Evolutionary conservation across 2,797 vertebrate species (phyloP), one percentile per base, ranked within the genome.

Genomic region (Sebastolobus alascanus): DNA sequence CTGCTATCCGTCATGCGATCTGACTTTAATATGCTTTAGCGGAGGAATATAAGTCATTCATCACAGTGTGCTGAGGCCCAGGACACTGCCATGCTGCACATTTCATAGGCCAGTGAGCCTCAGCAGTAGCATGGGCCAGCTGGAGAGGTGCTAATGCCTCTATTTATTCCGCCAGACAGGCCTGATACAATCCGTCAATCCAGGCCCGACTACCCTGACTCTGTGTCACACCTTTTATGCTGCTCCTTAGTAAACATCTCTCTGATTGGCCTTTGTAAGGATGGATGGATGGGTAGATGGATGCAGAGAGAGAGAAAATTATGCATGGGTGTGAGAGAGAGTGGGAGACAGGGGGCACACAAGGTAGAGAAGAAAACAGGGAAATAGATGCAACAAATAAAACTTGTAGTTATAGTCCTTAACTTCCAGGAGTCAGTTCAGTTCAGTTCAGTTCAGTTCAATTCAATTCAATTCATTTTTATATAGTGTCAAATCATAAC

Each of bases 1-100:
- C 80, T 80, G 70, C 85, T 89, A 94, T 96, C 91, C 79, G 94
- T 96, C 93, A 93, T 84, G 35, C 27, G n/a, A 90, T 92, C 82
- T 89, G 92, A 91, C 93, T 95, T 93, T 94, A 95, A 95, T 95
- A 95, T 91, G 91, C 93, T 94, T 95, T 90, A 90, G 46, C 80
- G 5, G 89, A 88, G 85, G 86, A 94, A 90, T 86, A 88, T 90
- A 82, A 91, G 90, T 80, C 90, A 95, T 96, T 94, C 88, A 95
- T 96, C 95, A 96, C 70, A 55, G 66, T n/a, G 72, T 75, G 81
- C 75, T 43, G 43, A 89, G 75, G 84, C 90, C 89, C 90, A 74
- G 82, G 85, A 92, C 90, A 87, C 83, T 83, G 79, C 90, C 86
- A 72, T 84, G 88, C 90, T 89, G 86, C 88, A 93, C 84, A 90